phyloP scores from a whole-genome alignment of 1,140 invertebrate genomes.

The Oryctes rhinoceros region DNA sequence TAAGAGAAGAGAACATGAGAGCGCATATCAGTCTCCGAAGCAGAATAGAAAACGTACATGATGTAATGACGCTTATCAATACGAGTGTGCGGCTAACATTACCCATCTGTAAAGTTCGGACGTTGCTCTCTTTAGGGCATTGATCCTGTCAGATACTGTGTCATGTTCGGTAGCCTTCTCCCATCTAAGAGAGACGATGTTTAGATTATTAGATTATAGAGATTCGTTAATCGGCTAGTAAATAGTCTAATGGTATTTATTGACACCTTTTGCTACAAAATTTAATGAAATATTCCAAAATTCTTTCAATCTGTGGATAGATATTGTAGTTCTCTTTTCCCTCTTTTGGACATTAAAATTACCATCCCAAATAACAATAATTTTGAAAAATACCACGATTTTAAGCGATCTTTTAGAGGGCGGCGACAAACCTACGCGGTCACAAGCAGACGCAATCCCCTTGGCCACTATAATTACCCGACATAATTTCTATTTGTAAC shows the following conservation, averaged over 20 bases:
- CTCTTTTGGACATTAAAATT: too few relatives aligned
- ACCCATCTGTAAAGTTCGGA: slow-evolving; percentile 45
- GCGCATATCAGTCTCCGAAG: neutral
- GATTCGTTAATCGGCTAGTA: neutral
- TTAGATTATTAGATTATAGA: neutral
- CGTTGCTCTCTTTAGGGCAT: slow-evolving; percentile 47
- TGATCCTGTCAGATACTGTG: slow-evolving; percentile 44
- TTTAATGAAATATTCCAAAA: too few relatives aligned
- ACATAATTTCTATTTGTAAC: neutral
- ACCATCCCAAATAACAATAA: too few relatives aligned
- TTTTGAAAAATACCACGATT: too few relatives aligned
- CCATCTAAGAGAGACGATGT: slow-evolving; percentile 38
- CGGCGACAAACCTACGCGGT: too few relatives aligned
- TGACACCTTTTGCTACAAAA: neutral
- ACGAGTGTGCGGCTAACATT: neutral
- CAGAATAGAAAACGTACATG: slow-evolving; percentile 5
- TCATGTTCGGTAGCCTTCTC: slow-evolving; percentile 39
- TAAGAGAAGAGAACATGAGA: neutral
- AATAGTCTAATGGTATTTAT: neutral
- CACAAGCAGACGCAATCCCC: too few relatives aligned
- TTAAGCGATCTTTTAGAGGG: too few relatives aligned
- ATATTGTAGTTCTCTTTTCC: neutral
- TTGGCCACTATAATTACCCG: too few relatives aligned
- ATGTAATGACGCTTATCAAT: slow-evolving; percentile 24
- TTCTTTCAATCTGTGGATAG: neutral